Percentiles rank a stretch among this genome's conserved stretches.
phyloP scores from a whole-genome alignment of 2,797 vertebrate species.

The Muscicapa striata region DNA sequence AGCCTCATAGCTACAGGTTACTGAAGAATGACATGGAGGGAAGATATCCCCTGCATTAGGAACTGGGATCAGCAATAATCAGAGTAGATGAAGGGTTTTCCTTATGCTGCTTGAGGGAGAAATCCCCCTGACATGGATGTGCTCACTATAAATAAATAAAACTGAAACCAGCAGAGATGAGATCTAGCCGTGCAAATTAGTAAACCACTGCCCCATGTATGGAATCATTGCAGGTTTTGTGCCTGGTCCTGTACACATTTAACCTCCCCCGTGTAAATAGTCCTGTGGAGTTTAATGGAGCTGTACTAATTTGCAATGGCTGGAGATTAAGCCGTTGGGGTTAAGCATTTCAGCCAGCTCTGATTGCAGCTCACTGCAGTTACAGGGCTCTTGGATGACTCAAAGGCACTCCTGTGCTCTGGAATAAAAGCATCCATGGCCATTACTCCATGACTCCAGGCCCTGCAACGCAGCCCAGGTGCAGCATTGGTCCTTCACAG shows the following conservation, averaged over 20 bases:
- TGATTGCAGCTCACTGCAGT: not conserved
- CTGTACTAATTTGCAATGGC: constrained; percentile 37
- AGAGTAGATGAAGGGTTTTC: not conserved
- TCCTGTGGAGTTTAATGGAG: constrained; percentile 17
- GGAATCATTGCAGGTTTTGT: not conserved
- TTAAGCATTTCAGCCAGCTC: constrained; percentile 3
- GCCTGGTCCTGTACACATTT: not conserved
- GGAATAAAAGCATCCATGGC: not conserved
- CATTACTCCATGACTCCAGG: not conserved
- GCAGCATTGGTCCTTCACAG: not conserved
- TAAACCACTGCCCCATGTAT: not conserved
- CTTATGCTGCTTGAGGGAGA: not conserved
- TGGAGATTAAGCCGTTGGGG: not conserved
- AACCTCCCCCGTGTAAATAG: constrained; percentile 3
- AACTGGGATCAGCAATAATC: not conserved
- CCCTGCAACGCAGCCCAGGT: not conserved
- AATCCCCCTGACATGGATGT: not conserved
- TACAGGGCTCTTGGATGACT: not conserved
- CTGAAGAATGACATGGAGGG: not conserved
- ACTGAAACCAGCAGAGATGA: not conserved
- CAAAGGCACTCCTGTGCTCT: not conserved
- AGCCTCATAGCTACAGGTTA: not conserved
- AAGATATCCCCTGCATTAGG: not conserved
- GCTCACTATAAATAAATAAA: not conserved
- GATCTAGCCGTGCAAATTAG: not conserved